Evolutionary conservation across 2,888 invertebrate species (phyloP).

Genomic region (Morpho achilles): DNA sequence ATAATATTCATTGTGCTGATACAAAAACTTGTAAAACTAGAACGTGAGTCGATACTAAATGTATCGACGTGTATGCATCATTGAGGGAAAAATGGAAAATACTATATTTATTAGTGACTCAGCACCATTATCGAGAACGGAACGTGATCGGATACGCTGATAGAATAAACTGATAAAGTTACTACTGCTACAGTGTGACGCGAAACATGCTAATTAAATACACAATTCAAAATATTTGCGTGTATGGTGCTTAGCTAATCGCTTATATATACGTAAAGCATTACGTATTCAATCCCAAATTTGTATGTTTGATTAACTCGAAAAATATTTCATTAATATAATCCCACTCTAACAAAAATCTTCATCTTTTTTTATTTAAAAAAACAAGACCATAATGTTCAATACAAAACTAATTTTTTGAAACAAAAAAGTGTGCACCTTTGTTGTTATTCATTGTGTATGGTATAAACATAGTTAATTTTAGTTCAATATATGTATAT

Average conservation of each 20-base stretch:
- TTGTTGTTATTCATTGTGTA: too few species aligned
- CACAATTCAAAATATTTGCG: constrained; percentile 3
- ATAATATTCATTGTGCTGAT: background rate
- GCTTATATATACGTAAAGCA: background rate
- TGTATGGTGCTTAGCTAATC: background rate
- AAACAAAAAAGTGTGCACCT: too few species aligned
- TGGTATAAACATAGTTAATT: too few species aligned
- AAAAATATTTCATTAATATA: too few species aligned
- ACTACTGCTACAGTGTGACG: constrained; percentile 12
- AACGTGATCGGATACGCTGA: constrained; percentile 61
- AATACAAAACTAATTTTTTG: too few species aligned
- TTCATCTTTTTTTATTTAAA: too few species aligned
- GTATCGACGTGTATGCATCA: constrained; percentile 5
- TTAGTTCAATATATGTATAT: too few species aligned
- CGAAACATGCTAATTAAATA: constrained; percentile 13
- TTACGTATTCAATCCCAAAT: background rate
- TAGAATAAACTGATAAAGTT: constrained; percentile 40
- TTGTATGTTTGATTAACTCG: too few species aligned
- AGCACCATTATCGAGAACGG: constrained; percentile 45
- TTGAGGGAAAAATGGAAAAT: constrained; percentile 25
- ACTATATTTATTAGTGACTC: constrained; percentile 43
- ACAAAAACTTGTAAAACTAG: too few species aligned
- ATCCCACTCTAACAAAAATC: too few species aligned
- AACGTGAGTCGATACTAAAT: too few species aligned
- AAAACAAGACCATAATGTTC: too few species aligned